Evolutionary conservation across 2,797 vertebrate genomes (phyloP).

Genomic region (Anguilla marmorata): DNA sequence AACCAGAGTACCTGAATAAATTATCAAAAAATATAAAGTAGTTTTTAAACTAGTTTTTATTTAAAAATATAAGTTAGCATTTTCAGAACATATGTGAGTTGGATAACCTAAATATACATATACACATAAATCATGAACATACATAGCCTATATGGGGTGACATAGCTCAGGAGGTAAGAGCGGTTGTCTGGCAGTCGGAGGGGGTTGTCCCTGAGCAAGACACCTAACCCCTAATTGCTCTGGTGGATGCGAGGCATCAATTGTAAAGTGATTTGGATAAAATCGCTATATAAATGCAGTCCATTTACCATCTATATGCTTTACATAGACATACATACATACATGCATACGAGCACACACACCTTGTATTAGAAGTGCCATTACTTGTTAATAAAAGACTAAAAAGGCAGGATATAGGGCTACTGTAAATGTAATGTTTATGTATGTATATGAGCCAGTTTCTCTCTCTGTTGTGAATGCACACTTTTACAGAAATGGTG

Average conservation of each 20-base stretch:
- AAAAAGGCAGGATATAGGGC: no score
- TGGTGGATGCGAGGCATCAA: no score
- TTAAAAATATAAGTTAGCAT: not conserved
- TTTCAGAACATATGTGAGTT: not conserved
- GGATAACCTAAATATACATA: not conserved
- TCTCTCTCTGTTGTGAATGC: not conserved
- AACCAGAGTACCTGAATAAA: not conserved
- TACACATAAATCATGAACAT: not conserved
- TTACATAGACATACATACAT: conserved; percentile 2
- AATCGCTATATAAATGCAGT: no score
- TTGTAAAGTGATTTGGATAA: no score
- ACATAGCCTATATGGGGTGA: no score
- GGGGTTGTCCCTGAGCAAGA: no score
- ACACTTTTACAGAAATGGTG: not conserved
- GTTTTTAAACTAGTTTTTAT: no score
- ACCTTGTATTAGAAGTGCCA: not conserved
- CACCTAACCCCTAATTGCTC: no score
- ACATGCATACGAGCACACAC: not conserved
- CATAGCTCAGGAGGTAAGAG: no score
- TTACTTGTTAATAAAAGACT: not conserved
- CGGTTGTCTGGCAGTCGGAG: no score
- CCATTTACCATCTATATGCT: no score
- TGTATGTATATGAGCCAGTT: not conserved
- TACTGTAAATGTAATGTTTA: no score
- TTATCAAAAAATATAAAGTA: not conserved